Evolutionary conservation across 2,888 invertebrate species (phyloP).

Genomic region (Brachylomia viminalis): DNA sequence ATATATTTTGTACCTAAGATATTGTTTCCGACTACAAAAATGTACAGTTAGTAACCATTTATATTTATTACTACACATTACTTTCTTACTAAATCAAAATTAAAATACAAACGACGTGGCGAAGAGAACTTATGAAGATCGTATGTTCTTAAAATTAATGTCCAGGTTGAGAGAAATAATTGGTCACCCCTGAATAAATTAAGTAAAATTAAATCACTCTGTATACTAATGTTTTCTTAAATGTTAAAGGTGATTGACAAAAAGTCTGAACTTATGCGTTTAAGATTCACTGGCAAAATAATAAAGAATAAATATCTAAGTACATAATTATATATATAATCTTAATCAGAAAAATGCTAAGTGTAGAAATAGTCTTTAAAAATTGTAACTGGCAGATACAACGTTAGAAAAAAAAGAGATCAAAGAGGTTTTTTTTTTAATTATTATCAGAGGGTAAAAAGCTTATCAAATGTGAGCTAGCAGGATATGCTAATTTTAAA

Average conservation of each 20-base stretch:
- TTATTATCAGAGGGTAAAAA: conserved; percentile 35
- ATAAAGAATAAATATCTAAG: conserved; percentile 11
- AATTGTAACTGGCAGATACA: conserved; percentile 33
- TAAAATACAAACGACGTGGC: conserved; percentile 52
- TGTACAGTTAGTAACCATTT: conserved; percentile 71
- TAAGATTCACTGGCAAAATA: conserved; percentile 7
- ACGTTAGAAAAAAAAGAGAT: conserved; percentile 58
- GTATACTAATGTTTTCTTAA: conserved; percentile 19
- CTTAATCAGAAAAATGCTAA: conserved; percentile 3
- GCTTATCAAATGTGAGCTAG: conserved; percentile 49
- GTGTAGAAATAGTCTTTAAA: conserved; percentile 15
- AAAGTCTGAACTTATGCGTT: conserved; percentile 4
- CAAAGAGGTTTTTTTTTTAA: conserved; percentile 49
- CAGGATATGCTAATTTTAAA: conserved; percentile 45
- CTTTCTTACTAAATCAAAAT: conserved; percentile 55
- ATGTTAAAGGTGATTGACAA: conserved; percentile 14
- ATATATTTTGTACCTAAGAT: conserved; percentile 87
- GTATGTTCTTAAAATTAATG: conserved; percentile 24
- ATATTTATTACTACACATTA: conserved; percentile 65
- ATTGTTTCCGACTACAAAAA: conserved; percentile 78
- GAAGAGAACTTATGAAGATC: conserved; percentile 21
- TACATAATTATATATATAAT: background rate
- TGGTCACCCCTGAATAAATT: conserved; percentile 36
- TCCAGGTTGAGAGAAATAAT: conserved; percentile 26
- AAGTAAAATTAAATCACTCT: conserved; percentile 26